These are phyloP conservation scores for Drepana arcuata DNA, from an alignment of 1,140 invertebrate genomes.

Conservation along the genomic window DNA sequence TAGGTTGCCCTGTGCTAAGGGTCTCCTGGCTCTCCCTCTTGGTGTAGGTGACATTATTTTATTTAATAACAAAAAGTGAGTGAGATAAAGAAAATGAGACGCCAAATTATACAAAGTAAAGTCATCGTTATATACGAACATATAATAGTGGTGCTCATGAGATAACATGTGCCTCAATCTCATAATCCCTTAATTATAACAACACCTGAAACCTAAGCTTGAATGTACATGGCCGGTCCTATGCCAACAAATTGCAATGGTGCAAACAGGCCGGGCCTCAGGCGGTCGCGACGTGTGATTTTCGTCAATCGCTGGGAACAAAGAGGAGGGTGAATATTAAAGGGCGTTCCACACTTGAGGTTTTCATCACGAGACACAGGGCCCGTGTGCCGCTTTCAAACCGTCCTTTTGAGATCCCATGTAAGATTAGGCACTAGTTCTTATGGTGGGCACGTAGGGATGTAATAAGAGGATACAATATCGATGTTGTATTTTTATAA, in stretches of 20 bases:
- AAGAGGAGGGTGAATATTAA: slow-evolving; percentile 63
- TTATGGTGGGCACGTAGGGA: slow-evolving; percentile 34
- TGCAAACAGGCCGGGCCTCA: slow-evolving; percentile 15
- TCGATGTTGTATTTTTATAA: slow-evolving; percentile 60
- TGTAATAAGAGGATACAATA: slow-evolving; percentile 23
- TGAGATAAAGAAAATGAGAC: too few relatives aligned
- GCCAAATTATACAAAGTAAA: too few relatives aligned
- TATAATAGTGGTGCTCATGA: too few relatives aligned
- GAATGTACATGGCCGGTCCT: slow-evolving; percentile 11
- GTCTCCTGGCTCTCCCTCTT: too few relatives aligned
- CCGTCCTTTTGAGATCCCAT: slow-evolving; percentile 62
- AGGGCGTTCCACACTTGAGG: slow-evolving; percentile 51
- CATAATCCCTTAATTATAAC: too few relatives aligned
- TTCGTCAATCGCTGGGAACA: slow-evolving; percentile 62
- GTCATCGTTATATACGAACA: too few relatives aligned
- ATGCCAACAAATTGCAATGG: slow-evolving; percentile 28
- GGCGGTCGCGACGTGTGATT: too few relatives aligned
- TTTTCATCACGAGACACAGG: slow-evolving; percentile 62
- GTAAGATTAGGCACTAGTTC: slow-evolving; percentile 66
- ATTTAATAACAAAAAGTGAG: too few relatives aligned
- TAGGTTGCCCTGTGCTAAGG: too few relatives aligned
- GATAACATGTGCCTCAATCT: too few relatives aligned
- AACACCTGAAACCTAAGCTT: too few relatives aligned
- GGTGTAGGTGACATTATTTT: too few relatives aligned
- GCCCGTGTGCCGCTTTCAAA: slow-evolving; percentile 54